These are phyloP conservation scores for Sminthurides aquaticus DNA, from an alignment of 2,888 invertebrate species.

Conservation along the genomic window DNA sequence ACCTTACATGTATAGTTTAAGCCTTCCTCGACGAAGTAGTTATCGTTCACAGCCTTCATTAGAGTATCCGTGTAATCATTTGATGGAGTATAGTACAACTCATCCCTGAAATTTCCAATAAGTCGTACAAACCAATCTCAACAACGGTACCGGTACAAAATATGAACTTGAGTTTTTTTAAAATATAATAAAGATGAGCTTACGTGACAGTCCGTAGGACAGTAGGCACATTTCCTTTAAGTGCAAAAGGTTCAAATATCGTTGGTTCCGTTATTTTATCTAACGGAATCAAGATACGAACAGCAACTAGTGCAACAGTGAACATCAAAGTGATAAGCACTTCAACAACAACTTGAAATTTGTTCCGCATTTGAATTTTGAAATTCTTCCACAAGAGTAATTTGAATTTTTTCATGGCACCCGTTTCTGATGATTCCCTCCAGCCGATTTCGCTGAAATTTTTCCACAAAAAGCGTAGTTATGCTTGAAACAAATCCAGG, in stretches of 20 bases:
- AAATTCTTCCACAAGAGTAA: conserved; percentile 74
- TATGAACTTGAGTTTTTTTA: too few species aligned
- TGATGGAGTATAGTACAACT: conserved; percentile 37
- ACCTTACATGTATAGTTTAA: conserved; percentile 32
- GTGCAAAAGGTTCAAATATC: conserved; percentile 44
- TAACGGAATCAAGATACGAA: conserved; percentile 52
- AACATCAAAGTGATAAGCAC: conserved; percentile 61
- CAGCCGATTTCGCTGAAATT: conserved; percentile 9
- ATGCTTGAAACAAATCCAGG: too few species aligned
- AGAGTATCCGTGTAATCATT: conserved; percentile 22
- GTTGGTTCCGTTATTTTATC: conserved; percentile 41
- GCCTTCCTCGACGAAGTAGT: conserved; percentile 28
- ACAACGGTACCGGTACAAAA: too few species aligned
- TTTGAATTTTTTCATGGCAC: conserved; percentile 49
- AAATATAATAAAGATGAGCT: too few species aligned
- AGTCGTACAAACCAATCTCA: too few species aligned
- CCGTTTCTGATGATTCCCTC: conserved; percentile 6
- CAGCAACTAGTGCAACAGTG: conserved; percentile 59
- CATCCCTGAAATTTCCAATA: conserved; percentile 24
- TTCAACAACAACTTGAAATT: conserved; percentile 60
- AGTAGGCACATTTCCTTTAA: conserved; percentile 29
- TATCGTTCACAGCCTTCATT: conserved; percentile 32
- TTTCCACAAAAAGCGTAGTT: neutral
- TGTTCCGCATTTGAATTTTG: conserved; percentile 65
- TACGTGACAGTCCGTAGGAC: conserved; percentile 30